These are phyloP conservation scores for Lophura nycthemera DNA, from an alignment of 2,113 vertebrate genomes.

Conservation along the genomic window DNA sequence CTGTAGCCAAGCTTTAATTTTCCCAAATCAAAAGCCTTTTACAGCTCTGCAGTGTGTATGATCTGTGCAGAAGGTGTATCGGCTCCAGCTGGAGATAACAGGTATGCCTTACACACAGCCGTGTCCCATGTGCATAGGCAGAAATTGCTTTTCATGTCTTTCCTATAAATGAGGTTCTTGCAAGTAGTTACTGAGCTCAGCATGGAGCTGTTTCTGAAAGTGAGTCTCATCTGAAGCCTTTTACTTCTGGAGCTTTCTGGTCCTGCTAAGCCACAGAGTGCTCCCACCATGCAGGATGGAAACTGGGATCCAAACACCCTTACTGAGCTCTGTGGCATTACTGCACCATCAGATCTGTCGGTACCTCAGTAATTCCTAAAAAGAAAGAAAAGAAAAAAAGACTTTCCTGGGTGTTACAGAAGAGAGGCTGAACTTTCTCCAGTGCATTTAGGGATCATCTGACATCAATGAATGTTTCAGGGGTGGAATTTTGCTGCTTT, in stretches of 20 bases:
- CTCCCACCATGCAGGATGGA: background rate
- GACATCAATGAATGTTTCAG: background rate
- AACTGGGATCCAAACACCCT: background rate
- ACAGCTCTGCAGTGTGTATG: background rate
- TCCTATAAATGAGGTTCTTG: background rate
- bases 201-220: background rate
- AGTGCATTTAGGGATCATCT: background rate
- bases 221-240: background rate
- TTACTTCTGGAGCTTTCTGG: background rate
- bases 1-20: background rate
- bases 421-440: background rate
- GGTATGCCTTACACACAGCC: background rate
- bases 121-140: accelerated
- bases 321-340: background rate
- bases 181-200: background rate
- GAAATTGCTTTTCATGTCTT: background rate
- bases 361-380: background rate
- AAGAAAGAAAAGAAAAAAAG: background rate
- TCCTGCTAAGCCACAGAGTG: background rate
- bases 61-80: background rate
- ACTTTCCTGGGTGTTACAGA: background rate
- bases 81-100: background rate
- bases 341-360: background rate
- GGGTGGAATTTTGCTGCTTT: background rate
- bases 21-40: background rate